Base-by-base conservation (phyloP, 1,140 invertebrate species). In the Rhagoletis zephyria region DNA sequence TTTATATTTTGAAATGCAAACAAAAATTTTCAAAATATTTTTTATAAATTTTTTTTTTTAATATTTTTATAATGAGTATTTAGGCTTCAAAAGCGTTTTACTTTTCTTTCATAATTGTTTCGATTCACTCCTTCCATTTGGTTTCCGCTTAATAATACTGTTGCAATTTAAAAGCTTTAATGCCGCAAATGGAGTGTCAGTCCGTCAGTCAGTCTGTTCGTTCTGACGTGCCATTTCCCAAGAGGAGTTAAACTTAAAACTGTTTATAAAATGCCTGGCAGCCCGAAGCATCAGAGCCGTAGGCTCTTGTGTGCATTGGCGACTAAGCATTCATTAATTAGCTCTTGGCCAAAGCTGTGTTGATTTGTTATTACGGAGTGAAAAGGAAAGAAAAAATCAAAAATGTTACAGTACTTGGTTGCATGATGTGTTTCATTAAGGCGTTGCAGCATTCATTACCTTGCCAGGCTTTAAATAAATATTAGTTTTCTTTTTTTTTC, bases 251-350 rank as follows among this genome's bases (percentile, higher is more conserved):
- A 70, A 70, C 16, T 10, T 12, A 74, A 10, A 74, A 74, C 51
- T 10, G 42, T 67, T 0, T 5, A n/a, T 40, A 40, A 67, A 67
- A 19, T 64, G n/a, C 16, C 10, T 5, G 4, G 48, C 67, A 74
- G 12, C 16, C 67, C 45, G 45, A 74, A n/a, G 67, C 67, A 74
- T 5, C 67, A 74, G 45, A 74, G 14, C 4, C 45, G 42, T n/a
- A 4, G 4, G 4, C 45, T 4, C 16, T 2, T 74, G 67, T n/a
- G 42, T 16, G 42, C 4, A 74, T 48, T 45, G 10, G 12, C 14
- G 40, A 12, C 5, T 51, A 51, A 56, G 74, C 74, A 81, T 81
- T 81, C 74, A 81, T 81, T 81, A 81, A 81, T 81, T 81, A 81
- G 74, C 30, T 81, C 48, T 81, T 59, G 74, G 30, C 48, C 74